Base-by-base conservation (phyloP, 1,140 invertebrate species). In the Caenorhabditis tropicalis region DNA sequence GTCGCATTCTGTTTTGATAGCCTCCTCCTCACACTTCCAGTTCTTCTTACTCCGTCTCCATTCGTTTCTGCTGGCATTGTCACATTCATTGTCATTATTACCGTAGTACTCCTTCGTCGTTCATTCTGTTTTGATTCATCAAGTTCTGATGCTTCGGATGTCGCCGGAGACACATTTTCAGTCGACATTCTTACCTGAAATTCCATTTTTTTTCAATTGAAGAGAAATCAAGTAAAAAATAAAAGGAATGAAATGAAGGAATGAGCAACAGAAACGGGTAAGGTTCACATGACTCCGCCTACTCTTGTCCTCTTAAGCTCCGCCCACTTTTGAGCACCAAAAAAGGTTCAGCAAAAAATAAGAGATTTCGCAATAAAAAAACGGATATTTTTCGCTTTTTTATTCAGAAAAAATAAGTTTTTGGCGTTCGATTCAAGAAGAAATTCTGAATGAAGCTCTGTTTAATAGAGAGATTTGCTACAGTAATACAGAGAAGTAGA, bases 1-100 rank as follows among this genome's bases (percentile, higher is more conserved):
- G 65, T 74, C 2, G 65, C 65, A 74, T 74, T 74, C 65, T 74
- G 65, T 74, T 74, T 74, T 24, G 65, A 74, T 12, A 74, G 65
- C 43, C 65, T 39, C 33, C 65, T 74, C 27, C 65, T 5, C 33
- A 74, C n/a, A 21, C 19, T 21, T 74, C 36, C 65, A 74, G 43
- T 74, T n/a, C 65, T 46, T 31, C 36, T 31, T 2, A 74, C 6
- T 74, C 65, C 65, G 21, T 39, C n/a, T 46, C 29, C 15, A 36
- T 15, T 12, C 24, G 9, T n/a, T 36, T 33, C 31, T 19, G 29
- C 15, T 36, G 31, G 31, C 31, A 36, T 33, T 31, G 65, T 43
- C 65, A 74, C 65, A 43, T 74, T 74, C 65, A 74, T 43, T 24
- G 65, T 74, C 65, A 74, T 74, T n/a, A 74, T 74, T 46, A 74